These are phyloP conservation scores for Montipora cactus DNA, from an alignment of 64 coral and sea anemone genomes.

Conservation along the genomic window DNA sequence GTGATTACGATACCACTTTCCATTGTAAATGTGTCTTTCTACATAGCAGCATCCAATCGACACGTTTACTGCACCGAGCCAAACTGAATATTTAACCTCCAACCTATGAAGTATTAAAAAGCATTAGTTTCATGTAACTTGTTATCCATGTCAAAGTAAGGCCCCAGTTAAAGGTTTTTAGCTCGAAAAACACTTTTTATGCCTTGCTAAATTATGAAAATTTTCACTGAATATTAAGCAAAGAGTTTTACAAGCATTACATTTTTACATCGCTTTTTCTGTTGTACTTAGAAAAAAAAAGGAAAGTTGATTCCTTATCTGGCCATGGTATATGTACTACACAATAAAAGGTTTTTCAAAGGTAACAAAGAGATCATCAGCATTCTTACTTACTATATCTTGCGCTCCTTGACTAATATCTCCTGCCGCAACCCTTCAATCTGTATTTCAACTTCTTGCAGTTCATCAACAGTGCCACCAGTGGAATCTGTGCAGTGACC, in stretches of 20 bases:
- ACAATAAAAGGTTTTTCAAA: not conserved
- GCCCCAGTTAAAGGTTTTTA: too few relatives aligned
- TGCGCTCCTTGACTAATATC: not conserved
- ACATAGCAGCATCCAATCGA: not conserved
- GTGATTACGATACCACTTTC: too few relatives aligned
- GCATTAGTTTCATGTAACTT: too few relatives aligned
- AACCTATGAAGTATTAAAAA: not conserved
- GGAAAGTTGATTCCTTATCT: too few relatives aligned
- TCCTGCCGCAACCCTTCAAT: conserved; percentile 62
- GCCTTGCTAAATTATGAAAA: too few relatives aligned
- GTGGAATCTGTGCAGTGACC: conserved; percentile 44
- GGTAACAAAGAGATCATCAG: not conserved
- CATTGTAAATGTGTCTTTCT: not conserved
- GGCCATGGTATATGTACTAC: too few relatives aligned
- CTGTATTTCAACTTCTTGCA: conserved; percentile 77
- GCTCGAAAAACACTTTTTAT: too few relatives aligned
- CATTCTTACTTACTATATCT: not conserved
- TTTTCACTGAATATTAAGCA: too few relatives aligned
- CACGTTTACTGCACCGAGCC: not conserved
- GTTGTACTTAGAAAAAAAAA: too few relatives aligned
- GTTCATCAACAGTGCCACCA: conserved; percentile 80
- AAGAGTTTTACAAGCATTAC: too few relatives aligned
- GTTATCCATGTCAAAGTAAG: too few relatives aligned
- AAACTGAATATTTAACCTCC: not conserved
- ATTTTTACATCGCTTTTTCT: too few relatives aligned